Evolutionary conservation across 2,113 vertebrate species (phyloP).

Genomic region (Peromyscus leucopus): DNA sequence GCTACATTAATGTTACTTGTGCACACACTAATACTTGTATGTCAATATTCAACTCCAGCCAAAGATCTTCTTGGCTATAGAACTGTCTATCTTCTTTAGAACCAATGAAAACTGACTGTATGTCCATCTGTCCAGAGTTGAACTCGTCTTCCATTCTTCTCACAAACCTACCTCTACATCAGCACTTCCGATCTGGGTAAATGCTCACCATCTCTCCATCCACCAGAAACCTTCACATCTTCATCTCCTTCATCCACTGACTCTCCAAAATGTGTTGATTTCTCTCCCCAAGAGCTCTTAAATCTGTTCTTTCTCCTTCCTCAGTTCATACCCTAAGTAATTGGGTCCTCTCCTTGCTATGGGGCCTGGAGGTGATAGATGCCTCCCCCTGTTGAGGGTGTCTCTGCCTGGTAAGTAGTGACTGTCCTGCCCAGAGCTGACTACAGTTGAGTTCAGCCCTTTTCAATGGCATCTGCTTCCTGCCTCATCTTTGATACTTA

Average conservation of each 20-base stretch:
- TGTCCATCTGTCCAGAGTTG: not conserved
- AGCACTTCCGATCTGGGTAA: not conserved
- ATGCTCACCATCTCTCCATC: not conserved
- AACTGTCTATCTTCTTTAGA: conserved; percentile 22
- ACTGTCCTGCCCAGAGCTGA: not conserved
- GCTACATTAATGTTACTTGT: not conserved
- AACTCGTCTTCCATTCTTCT: not conserved
- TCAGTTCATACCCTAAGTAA: not conserved
- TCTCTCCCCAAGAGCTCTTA: not conserved
- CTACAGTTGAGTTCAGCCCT: not conserved
- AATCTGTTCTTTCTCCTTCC: not conserved
- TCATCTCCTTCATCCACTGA: not conserved
- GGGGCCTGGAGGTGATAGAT: not conserved
- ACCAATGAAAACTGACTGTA: not conserved
- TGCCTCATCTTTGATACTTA: not conserved
- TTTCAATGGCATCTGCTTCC: not conserved
- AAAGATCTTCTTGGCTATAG: not conserved
- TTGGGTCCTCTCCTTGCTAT: not conserved
- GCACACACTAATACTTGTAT: not conserved
- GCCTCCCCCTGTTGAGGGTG: not conserved
- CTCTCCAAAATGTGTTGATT: not conserved
- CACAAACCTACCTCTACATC: not conserved
- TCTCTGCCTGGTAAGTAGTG: not conserved
- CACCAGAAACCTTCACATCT: not conserved
- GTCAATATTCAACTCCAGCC: not conserved